Percentiles rank a stretch among this genome's conserved stretches.
Conservation (phyloP, 2,888 invertebrate species). For the Cyclophora albipunctata region DNA sequence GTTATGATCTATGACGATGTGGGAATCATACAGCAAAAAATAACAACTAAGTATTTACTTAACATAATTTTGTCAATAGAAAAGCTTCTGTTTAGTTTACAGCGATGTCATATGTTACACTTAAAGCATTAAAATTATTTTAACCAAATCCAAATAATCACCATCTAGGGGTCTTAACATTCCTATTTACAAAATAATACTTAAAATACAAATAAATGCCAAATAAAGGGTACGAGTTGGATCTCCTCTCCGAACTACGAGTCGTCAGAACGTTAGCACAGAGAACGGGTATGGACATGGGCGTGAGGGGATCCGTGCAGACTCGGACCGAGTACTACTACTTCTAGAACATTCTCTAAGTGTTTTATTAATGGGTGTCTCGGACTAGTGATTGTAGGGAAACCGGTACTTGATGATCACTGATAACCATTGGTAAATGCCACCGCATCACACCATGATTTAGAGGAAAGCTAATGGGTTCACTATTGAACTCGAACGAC, state of each 20-base stretch:
- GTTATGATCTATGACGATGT: no score
- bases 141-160: conserved; percentile 16
- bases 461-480: conserved; percentile 40
- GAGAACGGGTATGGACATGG: conserved; percentile 22
- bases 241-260: conserved; percentile 10
- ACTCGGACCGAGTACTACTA: conserved; percentile 20
- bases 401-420: conserved; percentile 30
- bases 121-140: conserved; percentile 43
- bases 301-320: conserved; percentile 30
- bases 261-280: conserved; percentile 29
- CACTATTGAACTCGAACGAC: conserved; percentile 27
- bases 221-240: conserved; percentile 1
- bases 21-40: not conserved
- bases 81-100: not conserved
- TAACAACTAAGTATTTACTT: not conserved
- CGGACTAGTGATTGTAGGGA: conserved; percentile 16
- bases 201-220: not conserved
- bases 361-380: conserved; percentile 16
- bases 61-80: not conserved
- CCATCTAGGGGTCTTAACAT: conserved; percentile 13
- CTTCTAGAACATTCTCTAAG: conserved; percentile 23
- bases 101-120: conserved; percentile 30
- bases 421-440: conserved; percentile 28
- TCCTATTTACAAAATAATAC: conserved; percentile 30
- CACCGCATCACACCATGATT: conserved; percentile 32